These are phyloP conservation scores for Podarcis lilfordi DNA, from an alignment of 2,797 vertebrate genomes.

Conservation along the genomic window DNA sequence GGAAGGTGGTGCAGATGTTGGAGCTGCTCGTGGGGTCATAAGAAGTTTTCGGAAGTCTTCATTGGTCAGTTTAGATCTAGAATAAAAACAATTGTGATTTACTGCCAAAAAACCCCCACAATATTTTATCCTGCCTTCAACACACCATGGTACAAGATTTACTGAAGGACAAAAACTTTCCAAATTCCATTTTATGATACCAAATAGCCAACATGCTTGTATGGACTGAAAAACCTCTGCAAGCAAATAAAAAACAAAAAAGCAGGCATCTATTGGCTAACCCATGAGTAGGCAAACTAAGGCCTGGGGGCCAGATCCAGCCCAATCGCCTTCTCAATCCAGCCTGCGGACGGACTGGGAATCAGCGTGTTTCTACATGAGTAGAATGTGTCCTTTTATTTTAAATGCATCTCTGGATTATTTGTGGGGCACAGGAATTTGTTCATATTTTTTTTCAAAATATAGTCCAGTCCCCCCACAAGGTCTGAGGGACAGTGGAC, in stretches of 20 bases:
- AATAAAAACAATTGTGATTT: neutral
- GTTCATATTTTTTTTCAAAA: too few relatives aligned
- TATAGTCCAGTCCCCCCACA: too few relatives aligned
- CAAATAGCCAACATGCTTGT: neutral
- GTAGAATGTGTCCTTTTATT: too few relatives aligned
- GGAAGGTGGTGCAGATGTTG: constrained; percentile 86
- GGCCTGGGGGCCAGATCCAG: too few relatives aligned
- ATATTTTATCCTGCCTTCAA: neutral
- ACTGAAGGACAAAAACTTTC: neutral
- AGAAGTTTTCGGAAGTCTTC: constrained; percentile 97
- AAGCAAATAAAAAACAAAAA: too few relatives aligned
- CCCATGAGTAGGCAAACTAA: too few relatives aligned
- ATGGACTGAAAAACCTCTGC: neutral
- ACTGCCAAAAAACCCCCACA: neutral
- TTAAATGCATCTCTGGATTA: too few relatives aligned
- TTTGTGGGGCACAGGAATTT: too few relatives aligned
- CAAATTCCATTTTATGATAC: neutral
- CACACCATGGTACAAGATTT: neutral
- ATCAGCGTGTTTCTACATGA: too few relatives aligned
- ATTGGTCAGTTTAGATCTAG: constrained; percentile 95
- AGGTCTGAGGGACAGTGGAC: too few relatives aligned
- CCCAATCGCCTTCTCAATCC: too few relatives aligned
- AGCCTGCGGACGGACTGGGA: too few relatives aligned
- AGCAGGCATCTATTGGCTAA: neutral
- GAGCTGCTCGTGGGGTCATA: constrained; percentile 91